Evolutionary conservation across 2,797 vertebrate species (phyloP).

Genomic region (Phalloptychus januarius): DNA sequence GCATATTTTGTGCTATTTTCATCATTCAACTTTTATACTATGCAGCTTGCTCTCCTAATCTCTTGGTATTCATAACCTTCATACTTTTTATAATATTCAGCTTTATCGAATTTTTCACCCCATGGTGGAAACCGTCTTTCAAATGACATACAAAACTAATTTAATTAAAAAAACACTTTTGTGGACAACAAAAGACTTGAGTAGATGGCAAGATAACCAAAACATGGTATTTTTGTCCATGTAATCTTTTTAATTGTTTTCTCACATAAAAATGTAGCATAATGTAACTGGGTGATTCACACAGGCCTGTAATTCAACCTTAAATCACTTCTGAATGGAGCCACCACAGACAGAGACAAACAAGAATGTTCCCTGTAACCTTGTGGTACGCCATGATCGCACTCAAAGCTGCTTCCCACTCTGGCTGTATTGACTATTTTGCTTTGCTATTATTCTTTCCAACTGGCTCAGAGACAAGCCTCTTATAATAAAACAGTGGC

Average conservation of each 20-base stretch:
- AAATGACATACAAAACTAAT: not conserved
- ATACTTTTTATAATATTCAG: too few relatives aligned
- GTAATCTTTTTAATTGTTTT: not conserved
- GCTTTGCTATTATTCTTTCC: conserved; percentile 53
- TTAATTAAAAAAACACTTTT: not conserved
- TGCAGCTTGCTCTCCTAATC: too few relatives aligned
- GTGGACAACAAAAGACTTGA: not conserved
- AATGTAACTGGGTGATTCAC: conserved; percentile 32
- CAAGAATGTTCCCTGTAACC: conserved; percentile 38
- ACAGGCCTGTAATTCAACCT: conserved; percentile 1
- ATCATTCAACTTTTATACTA: too few relatives aligned
- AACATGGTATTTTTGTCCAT: not conserved
- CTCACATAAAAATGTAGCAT: not conserved
- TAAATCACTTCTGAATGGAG: conserved; percentile 48
- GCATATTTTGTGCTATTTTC: too few relatives aligned
- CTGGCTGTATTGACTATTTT: conserved; percentile 37
- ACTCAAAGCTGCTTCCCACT: conserved; percentile 3
- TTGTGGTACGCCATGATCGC: conserved; percentile 1
- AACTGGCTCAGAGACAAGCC: conserved; percentile 42
- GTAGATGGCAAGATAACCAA: not conserved
- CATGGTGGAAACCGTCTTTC: too few relatives aligned
- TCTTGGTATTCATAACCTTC: too few relatives aligned
- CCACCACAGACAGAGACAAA: conserved; percentile 32
- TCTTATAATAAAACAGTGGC: conserved; percentile 39
- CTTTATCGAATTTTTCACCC: too few relatives aligned